Evolutionary conservation across 2,797 vertebrate genomes (phyloP), one percentile per base, ranked within the genome.

Genomic region (Falco peregrinus): DNA sequence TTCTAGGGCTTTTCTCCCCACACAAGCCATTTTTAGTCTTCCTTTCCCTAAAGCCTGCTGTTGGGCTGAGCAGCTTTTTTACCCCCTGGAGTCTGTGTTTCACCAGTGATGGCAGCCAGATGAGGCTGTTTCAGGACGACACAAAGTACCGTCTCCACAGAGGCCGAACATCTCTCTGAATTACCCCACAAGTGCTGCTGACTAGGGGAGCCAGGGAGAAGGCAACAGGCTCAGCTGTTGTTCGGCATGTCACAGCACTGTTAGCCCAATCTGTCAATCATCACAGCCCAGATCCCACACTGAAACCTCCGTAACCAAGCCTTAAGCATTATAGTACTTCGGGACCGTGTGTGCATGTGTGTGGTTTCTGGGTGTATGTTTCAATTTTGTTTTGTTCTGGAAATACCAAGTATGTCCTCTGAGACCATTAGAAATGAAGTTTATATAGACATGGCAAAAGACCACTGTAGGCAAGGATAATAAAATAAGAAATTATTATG

Each of bases 381-480:
- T 96, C 89, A 70, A 87, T 93, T 95, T 78, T 84, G 57, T 94
- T 95, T 93, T 96, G 85, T 82, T 94, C 70, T 95, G 43, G 56
- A 94, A 95, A 91, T 90, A 84, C 51, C 65, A 95, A 90, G 41
- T 63, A 39, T 68, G 80, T 74, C 87, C 87, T 91, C 53, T 11
- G 92, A 93, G 92, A 93, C 91, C 45, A 80, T 90, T 87, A 92
- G 85, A 93, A 96, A 94, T 64, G 15, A 76, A 35, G 85, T 92
- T 93, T 97, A 73, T 93, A 67, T 35, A 73, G 82, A 50, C 79
- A 67, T 82, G 59, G 70, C 74, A 94, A 93, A 89, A 95, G 84
- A 90, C 63, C 69, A 74, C 85, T 89, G 56, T 75, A 89, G 84
- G 75, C 93, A 90, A 89, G 71, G 57, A 83, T 89, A 96, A 95